These are phyloP conservation scores for Drosophila koepferae DNA, from an alignment of 2,888 invertebrate genomes.

Conservation along the genomic window DNA sequence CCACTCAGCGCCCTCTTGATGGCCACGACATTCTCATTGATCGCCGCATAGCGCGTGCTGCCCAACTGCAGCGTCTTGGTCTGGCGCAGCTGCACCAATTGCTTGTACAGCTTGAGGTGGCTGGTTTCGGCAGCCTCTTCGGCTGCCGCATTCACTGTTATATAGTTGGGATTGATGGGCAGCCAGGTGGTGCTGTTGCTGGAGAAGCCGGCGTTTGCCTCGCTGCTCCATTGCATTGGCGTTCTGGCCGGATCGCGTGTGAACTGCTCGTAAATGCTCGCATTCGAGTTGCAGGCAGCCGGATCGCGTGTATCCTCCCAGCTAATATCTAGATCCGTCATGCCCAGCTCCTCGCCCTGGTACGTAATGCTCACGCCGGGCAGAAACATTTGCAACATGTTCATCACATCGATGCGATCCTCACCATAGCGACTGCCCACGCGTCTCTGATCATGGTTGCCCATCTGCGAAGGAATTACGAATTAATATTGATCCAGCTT, in stretches of 20 bases:
- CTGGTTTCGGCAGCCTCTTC: conserved; percentile 85
- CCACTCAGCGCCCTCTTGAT: conserved; percentile 77
- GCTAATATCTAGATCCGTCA: conserved; percentile 86
- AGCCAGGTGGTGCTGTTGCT: conserved; percentile 81
- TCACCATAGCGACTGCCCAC: conserved; percentile 88
- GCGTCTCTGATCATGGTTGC: conserved; percentile 89
- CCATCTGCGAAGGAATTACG: conserved; percentile 86
- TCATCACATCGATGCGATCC: conserved; percentile 90
- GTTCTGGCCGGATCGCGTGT: conserved; percentile 88
- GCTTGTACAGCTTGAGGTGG: conserved; percentile 88
- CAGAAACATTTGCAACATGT: conserved; percentile 89
- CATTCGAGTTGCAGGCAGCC: conserved; percentile 86
- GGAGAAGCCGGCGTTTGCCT: conserved; percentile 84
- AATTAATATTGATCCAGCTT: neutral
- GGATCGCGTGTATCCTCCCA: conserved; percentile 87
- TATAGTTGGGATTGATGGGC: conserved; percentile 87
- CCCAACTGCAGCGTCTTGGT: conserved; percentile 78
- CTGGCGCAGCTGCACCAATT: conserved; percentile 85
- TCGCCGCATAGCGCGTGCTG: conserved; percentile 63
- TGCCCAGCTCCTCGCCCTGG: conserved; percentile 85
- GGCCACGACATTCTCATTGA: conserved; percentile 78
- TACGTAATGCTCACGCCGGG: conserved; percentile 87
- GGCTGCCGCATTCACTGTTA: conserved; percentile 86
- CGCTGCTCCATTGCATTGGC: conserved; percentile 88
- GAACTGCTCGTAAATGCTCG: conserved; percentile 86